Conservation (phyloP, 2,797 vertebrate species). For the Setipinna tenuifilis region DNA sequence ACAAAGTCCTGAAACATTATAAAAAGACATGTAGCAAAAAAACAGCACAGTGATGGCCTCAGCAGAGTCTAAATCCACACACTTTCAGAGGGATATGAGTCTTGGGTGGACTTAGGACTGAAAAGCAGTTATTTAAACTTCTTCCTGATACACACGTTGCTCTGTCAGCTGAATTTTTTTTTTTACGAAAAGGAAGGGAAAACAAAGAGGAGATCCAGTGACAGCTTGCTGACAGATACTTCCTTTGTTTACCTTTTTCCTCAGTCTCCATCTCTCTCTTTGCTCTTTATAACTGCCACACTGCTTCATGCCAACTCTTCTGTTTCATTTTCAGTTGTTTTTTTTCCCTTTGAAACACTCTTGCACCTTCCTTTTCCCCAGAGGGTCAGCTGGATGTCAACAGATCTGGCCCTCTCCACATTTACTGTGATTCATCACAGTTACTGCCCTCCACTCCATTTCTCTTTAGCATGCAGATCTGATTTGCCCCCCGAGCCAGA, state of each 20-base stretch:
- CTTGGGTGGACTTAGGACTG: not conserved
- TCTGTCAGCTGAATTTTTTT: not conserved
- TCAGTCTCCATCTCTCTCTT: not conserved
- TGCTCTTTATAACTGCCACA: not conserved
- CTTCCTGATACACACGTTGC: not conserved
- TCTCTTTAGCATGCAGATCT: conserved; percentile 10
- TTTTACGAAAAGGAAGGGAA: not conserved
- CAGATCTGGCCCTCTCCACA: not conserved
- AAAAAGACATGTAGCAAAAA: not conserved
- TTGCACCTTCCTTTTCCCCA: not conserved
- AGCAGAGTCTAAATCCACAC: conserved; percentile 18
- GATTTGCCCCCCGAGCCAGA: not conserved
- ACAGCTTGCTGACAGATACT: conserved; percentile 4
- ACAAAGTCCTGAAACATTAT: conserved; percentile 16
- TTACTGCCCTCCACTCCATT: not conserved
- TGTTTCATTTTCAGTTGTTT: not conserved
- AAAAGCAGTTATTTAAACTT: not conserved
- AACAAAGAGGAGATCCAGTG: not conserved
- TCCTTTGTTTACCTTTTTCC: not conserved
- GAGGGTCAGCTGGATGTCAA: conserved; percentile 8
- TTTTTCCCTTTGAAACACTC: not conserved
- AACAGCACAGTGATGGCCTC: not conserved
- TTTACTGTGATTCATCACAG: not conserved
- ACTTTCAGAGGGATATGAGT: not conserved
- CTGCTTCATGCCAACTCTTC: not conserved